These are phyloP conservation scores for Yponomeuta cagnagella DNA, from an alignment of 2,888 invertebrate species.

Conservation along the genomic window DNA sequence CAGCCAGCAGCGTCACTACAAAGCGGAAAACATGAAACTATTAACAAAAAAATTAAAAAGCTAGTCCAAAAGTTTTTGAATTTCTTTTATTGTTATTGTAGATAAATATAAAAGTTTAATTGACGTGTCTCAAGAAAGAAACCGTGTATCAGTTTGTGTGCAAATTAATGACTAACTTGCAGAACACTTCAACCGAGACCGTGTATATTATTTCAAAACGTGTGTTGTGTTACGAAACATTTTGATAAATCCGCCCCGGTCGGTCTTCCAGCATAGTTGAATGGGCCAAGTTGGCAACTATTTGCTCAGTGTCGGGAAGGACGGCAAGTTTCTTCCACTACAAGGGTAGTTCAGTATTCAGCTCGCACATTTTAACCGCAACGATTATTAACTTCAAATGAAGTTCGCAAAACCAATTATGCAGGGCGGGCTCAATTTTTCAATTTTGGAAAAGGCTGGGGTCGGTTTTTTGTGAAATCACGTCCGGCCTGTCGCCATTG, in stretches of 20 bases:
- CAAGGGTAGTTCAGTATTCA: constrained; percentile 7
- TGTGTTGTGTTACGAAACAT: neutral
- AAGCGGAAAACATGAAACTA: no score
- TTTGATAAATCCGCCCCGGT: neutral
- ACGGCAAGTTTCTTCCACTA: constrained; percentile 5
- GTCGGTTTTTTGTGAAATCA: constrained; percentile 7
- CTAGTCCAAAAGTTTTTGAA: no score
- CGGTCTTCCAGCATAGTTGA: constrained; percentile 5
- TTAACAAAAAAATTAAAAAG: no score
- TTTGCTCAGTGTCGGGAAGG: neutral
- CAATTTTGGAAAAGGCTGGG: constrained; percentile 8
- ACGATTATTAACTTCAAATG: constrained; percentile 2
- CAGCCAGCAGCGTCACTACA: no score
- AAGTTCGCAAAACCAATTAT: constrained; percentile 11
- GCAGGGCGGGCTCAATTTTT: constrained; percentile 4
- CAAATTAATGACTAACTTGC: neutral
- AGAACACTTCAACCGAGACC: neutral
- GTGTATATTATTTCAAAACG: neutral
- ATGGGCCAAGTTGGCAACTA: constrained; percentile 11
- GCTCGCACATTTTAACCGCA: constrained; percentile 6
- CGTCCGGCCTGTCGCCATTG: constrained; percentile 12
- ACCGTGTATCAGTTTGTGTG: neutral
- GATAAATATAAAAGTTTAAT: no score
- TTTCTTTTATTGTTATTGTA: no score
- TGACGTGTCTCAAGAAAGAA: neutral